These are phyloP conservation scores for Romanogobio albipinnatus DNA, from an alignment of 2,113 vertebrate species.

Conservation along the genomic window DNA sequence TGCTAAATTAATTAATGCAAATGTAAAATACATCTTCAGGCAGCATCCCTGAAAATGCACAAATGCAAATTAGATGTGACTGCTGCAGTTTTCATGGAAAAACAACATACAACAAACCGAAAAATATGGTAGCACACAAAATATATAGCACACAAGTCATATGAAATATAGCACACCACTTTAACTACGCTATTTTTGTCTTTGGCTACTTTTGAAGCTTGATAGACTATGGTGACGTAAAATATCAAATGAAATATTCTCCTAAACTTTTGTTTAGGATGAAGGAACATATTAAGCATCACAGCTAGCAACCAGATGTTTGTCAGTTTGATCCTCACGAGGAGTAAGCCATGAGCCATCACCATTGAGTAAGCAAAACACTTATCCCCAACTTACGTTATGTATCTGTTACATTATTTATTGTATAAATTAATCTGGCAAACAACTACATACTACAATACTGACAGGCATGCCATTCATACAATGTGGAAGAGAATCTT, in stretches of 20 bases:
- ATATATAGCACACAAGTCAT: neutral
- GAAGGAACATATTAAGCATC: neutral
- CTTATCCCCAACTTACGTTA: neutral
- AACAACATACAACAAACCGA: no score
- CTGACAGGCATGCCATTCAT: neutral
- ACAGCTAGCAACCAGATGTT: neutral
- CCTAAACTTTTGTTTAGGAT: neutral
- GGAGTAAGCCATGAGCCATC: neutral
- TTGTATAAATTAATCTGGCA: constrained; percentile 1
- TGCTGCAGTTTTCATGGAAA: no score
- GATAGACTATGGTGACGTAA: neutral
- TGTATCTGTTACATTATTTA: neutral
- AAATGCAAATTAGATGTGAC: no score
- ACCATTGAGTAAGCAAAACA: neutral
- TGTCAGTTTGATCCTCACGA: neutral
- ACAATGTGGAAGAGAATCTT: constrained; percentile 37
- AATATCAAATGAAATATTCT: neutral
- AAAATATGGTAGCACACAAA: neutral
- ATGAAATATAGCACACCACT: neutral
- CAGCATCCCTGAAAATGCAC: no score
- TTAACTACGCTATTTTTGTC: neutral
- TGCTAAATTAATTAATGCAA: no score
- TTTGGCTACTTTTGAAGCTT: neutral
- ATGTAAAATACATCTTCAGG: no score
- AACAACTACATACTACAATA: neutral